Conservation (phyloP, 1,140 invertebrate genomes). For the Luehdorfia chinensis region DNA sequence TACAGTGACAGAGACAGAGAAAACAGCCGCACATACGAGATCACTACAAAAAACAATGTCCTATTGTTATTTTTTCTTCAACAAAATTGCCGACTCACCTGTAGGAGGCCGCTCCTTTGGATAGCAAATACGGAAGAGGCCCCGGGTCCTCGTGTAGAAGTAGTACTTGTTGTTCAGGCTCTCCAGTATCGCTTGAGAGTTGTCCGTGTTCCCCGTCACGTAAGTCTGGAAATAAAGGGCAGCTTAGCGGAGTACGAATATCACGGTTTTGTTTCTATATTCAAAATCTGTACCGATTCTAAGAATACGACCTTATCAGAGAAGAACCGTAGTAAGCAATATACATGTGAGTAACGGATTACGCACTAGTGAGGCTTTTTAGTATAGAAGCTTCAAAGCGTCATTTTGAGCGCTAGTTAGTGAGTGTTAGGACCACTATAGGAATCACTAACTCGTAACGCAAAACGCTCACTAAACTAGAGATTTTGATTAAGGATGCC, state of each 20-base stretch:
- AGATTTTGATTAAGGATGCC: too few relatives aligned
- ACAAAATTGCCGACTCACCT: constrained; percentile 78
- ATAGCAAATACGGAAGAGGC: constrained; percentile 94
- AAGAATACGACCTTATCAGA: not conserved
- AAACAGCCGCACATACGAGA: too few relatives aligned
- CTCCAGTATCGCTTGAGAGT: constrained; percentile 85
- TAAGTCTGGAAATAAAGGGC: constrained; percentile 83
- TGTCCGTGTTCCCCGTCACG: constrained; percentile 83
- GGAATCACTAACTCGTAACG: too few relatives aligned
- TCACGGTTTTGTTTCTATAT: too few relatives aligned
- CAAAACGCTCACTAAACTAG: too few relatives aligned
- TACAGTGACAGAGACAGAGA: too few relatives aligned
- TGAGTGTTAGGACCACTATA: not conserved
- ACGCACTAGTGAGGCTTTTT: not conserved
- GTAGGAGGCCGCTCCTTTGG: constrained; percentile 91
- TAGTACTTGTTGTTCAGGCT: constrained; percentile 90
- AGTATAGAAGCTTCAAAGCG: not conserved
- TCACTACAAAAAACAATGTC: too few relatives aligned
- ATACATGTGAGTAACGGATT: too few relatives aligned
- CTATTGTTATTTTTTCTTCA: too few relatives aligned
- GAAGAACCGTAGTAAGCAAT: too few relatives aligned
- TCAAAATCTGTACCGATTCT: too few relatives aligned
- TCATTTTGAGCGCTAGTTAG: not conserved
- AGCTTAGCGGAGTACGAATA: too few relatives aligned
- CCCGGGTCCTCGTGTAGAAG: constrained; percentile 91